These are phyloP conservation scores for Lampris megalopsis DNA, from an alignment of 2,113 vertebrate genomes.

Conservation along the genomic window DNA sequence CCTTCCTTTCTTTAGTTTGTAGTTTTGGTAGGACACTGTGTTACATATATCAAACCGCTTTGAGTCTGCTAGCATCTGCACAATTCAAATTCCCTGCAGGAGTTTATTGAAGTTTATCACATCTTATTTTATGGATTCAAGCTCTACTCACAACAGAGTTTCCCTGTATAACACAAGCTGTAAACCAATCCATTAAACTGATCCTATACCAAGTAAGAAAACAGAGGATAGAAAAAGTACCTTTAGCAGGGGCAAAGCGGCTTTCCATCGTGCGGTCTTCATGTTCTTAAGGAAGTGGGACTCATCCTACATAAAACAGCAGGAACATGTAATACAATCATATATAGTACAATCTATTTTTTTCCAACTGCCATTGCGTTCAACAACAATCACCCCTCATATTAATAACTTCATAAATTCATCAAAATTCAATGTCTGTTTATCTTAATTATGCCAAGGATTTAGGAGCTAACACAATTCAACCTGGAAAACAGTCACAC, in stretches of 20 bases:
- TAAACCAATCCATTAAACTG: too few relatives aligned
- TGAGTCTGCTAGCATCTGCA: too few relatives aligned
- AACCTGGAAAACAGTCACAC: not conserved
- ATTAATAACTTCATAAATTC: not conserved
- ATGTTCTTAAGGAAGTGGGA: conserved; percentile 97
- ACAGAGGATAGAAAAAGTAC: conserved; percentile 66
- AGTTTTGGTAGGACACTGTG: too few relatives aligned
- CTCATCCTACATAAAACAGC: conserved; percentile 88
- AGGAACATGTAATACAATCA: not conserved
- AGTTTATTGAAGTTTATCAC: too few relatives aligned
- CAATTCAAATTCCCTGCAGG: too few relatives aligned
- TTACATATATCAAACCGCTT: too few relatives aligned
- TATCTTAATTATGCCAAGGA: not conserved
- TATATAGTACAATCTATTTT: not conserved
- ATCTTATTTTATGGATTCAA: too few relatives aligned
- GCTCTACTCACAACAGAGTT: too few relatives aligned
- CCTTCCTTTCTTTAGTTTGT: too few relatives aligned
- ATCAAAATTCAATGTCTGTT: not conserved
- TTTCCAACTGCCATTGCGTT: not conserved
- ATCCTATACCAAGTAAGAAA: not conserved
- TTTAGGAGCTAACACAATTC: not conserved
- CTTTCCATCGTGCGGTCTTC: conserved; percentile 93
- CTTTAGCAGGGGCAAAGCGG: conserved; percentile 92
- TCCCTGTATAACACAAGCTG: too few relatives aligned
- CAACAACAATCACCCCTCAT: not conserved